Evolutionary conservation across 2,113 vertebrate species (phyloP).

Genomic region (Elaphurus davidianus): DNA sequence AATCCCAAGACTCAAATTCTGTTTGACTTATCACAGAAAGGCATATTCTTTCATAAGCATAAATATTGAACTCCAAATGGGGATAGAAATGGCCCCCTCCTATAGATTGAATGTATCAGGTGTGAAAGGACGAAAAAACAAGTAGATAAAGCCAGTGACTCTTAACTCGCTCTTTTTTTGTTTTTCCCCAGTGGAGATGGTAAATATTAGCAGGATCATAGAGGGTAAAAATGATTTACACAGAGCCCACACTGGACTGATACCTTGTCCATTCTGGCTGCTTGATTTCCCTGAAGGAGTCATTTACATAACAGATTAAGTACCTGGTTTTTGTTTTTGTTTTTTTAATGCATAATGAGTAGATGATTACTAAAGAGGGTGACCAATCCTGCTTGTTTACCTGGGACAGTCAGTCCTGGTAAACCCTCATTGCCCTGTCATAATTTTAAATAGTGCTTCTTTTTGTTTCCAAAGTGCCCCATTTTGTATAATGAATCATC

Average conservation of each 20-base stretch:
- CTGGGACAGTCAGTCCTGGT: not conserved
- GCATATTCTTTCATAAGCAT: not conserved
- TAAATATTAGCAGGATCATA: not conserved
- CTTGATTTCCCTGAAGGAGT: not conserved
- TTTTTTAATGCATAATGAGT: not conserved
- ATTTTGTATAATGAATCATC: not conserved
- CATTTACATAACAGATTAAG: not conserved
- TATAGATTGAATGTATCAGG: not conserved
- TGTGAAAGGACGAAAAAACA: not conserved
- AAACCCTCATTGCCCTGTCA: not conserved
- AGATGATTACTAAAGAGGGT: not conserved
- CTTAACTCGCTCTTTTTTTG: not conserved
- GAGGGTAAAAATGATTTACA: not conserved
- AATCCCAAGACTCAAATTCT: conserved; percentile 9
- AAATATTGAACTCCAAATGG: not conserved
- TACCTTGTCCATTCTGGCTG: not conserved
- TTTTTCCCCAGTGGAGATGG: not conserved
- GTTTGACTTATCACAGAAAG: not conserved
- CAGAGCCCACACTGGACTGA: not conserved
- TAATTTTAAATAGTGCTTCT: not conserved
- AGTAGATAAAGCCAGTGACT: not conserved
- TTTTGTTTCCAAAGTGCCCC: not conserved
- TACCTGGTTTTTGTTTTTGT: not conserved
- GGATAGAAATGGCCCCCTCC: not conserved
- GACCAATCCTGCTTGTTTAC: not conserved